Evolutionary conservation across 2,797 vertebrate genomes (phyloP).

Genomic region (Chloroceryle inda): DNA sequence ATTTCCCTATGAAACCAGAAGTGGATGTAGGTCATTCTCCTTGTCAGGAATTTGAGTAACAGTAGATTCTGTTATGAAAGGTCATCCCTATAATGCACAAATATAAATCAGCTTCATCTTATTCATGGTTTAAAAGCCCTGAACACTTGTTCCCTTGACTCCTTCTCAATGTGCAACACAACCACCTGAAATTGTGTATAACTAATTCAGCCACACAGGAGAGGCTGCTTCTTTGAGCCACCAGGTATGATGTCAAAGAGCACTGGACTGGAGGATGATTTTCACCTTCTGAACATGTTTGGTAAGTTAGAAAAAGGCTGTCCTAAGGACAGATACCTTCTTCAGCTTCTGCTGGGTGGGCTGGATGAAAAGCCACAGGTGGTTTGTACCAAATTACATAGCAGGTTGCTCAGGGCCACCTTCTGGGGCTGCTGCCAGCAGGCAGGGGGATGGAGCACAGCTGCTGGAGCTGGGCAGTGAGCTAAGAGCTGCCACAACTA

Average conservation of each 20-base stretch:
- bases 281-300: background rate
- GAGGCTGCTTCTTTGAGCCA: background rate
- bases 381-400: accelerated
- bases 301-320: background rate
- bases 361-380: background rate
- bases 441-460: accelerated
- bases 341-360: background rate
- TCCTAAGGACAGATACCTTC: background rate
- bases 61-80: background rate
- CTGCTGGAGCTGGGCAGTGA: accelerated
- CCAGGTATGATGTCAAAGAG: background rate
- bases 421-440: background rate
- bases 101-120: background rate
- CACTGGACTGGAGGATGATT: background rate
- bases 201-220: background rate
- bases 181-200: background rate
- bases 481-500: background rate
- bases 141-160: background rate
- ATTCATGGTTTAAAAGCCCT: background rate
- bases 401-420: background rate
- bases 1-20: background rate
- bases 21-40: accelerated
- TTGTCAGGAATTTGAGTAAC: background rate
- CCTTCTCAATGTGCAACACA: background rate
- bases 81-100: background rate